Conservation (phyloP, 2,888 invertebrate genomes). For the Heteromurus nitidus region DNA sequence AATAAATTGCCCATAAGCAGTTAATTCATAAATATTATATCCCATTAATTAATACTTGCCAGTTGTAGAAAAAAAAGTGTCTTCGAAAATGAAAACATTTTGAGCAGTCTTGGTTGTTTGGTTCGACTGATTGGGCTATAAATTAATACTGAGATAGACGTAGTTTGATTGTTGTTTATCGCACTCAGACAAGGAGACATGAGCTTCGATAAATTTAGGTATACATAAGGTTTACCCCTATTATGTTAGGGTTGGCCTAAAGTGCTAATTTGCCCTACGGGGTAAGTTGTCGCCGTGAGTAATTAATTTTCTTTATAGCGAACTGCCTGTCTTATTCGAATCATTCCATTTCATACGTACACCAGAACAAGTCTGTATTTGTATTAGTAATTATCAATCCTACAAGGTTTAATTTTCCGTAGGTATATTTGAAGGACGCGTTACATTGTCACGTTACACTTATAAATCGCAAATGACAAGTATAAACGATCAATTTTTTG, state of each 20-base stretch:
- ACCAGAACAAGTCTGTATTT: constrained; percentile 12
- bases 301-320: constrained; percentile 45
- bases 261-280: constrained; percentile 58
- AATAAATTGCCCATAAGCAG: constrained; percentile 41
- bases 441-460: constrained; percentile 36
- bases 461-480: constrained; percentile 36
- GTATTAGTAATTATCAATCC: constrained; percentile 32
- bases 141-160: too few species aligned
- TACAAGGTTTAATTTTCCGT: background rate
- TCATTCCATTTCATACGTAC: background rate
- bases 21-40: constrained; percentile 30
- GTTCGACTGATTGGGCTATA: constrained; percentile 27
- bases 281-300: constrained; percentile 52
- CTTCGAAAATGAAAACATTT: constrained; percentile 15
- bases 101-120: constrained; percentile 26
- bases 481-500: background rate
- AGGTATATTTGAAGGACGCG: constrained; percentile 38
- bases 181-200: background rate
- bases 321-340: constrained; percentile 27
- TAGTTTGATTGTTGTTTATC: constrained; percentile 23
- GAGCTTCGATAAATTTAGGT: too few species aligned
- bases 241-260: background rate
- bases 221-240: background rate
- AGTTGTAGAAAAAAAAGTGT: background rate
- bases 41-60: constrained; percentile 33